Conservation (phyloP, 2,113 vertebrate genomes). For the Ariopsis seemanni region DNA sequence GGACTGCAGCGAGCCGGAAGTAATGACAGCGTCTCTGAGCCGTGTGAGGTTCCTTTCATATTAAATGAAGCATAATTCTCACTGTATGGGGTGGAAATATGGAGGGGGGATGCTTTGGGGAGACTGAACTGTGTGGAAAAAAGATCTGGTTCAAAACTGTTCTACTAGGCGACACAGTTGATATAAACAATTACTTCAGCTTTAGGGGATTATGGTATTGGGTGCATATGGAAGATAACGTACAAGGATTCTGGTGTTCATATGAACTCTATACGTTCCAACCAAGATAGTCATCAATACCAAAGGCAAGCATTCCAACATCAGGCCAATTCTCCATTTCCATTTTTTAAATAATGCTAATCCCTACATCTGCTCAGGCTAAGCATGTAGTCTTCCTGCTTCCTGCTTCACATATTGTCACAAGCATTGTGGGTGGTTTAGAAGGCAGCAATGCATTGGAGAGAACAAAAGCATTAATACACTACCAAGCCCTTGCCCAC, state of each 20-base stretch:
- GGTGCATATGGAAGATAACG: conserved; percentile 1
- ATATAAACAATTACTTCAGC: conserved; percentile 14
- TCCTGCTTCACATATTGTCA: conserved; percentile 16
- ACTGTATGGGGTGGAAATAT: conserved; percentile 6
- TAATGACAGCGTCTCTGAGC: conserved; percentile 51
- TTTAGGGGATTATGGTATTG: conserved; percentile 6
- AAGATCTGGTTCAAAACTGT: neutral
- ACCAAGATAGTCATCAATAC: conserved; percentile 12
- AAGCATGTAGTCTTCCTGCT: neutral
- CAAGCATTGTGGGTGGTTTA: conserved; percentile 22
- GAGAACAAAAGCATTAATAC: conserved; percentile 2
- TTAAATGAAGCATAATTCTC: conserved; percentile 62
- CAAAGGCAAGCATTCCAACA: conserved; percentile 21
- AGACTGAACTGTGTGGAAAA: neutral
- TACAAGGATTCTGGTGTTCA: neutral
- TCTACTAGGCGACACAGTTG: neutral
- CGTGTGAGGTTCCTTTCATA: conserved; percentile 57
- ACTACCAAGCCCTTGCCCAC: neutral
- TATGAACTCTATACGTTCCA: neutral
- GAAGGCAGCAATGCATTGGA: neutral
- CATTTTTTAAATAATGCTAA: conserved; percentile 17
- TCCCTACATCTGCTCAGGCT: conserved; percentile 40
- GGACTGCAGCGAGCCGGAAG: conserved; percentile 64
- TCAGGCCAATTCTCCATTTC: conserved; percentile 31
- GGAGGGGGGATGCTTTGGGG: neutral